Evolutionary conservation across 2,113 vertebrate species (phyloP).

Genomic region (Xiphias gladius): DNA sequence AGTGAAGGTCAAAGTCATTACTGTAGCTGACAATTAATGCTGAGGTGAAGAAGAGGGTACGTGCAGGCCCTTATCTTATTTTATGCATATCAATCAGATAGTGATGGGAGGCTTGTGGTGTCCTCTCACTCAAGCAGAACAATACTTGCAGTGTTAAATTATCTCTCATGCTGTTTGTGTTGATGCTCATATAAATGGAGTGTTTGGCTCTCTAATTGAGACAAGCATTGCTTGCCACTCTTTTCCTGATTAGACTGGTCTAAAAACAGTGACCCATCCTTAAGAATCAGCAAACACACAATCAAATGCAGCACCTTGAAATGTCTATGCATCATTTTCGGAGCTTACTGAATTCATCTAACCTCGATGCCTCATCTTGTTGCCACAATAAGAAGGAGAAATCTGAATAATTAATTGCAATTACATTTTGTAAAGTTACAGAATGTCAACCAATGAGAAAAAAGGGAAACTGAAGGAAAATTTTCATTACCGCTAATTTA

Average conservation of each 20-base stretch:
- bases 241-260: constrained; percentile 62
- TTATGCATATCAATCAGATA: constrained; percentile 77
- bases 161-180: constrained; percentile 71
- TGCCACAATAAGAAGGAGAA: constrained; percentile 43
- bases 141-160: constrained; percentile 70
- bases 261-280: constrained; percentile 66
- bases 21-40: constrained; percentile 72
- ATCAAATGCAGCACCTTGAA: constrained; percentile 48
- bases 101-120: constrained; percentile 45
- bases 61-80: constrained; percentile 67
- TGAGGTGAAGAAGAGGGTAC: constrained; percentile 74
- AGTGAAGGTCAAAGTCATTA: constrained; percentile 80
- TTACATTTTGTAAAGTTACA: constrained; percentile 32
- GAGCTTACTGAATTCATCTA: constrained; percentile 51
- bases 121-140: constrained; percentile 76
- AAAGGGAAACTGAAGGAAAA: background rate
- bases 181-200: constrained; percentile 68
- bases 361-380: constrained; percentile 31
- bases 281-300: constrained; percentile 65
- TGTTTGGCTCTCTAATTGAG: constrained; percentile 73
- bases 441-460: constrained; percentile 17
- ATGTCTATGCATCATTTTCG: constrained; percentile 38
- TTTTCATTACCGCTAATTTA: constrained; percentile 34
- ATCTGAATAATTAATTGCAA: constrained; percentile 42
- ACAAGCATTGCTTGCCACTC: constrained; percentile 49